Evolutionary conservation across 2,888 invertebrate species (phyloP).

Genomic region (Vanessa cardui): DNA sequence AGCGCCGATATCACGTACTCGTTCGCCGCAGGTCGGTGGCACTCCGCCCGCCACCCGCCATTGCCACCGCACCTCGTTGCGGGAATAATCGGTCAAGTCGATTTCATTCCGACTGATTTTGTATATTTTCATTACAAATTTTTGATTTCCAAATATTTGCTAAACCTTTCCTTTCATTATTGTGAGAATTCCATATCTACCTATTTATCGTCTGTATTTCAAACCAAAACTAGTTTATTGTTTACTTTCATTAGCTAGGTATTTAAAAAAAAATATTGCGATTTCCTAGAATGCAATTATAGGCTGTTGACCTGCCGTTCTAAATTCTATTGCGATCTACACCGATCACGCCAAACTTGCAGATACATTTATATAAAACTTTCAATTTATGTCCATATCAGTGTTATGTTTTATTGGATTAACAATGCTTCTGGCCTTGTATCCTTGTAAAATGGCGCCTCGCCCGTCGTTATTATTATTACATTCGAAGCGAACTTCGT

Average conservation of each 20-base stretch:
- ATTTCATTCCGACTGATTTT: constrained; percentile 51
- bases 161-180: constrained; percentile 9
- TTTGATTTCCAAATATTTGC: constrained; percentile 18
- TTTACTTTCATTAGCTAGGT: constrained; percentile 15
- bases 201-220: neutral
- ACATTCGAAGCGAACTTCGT: constrained; percentile 81
- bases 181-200: neutral
- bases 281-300: constrained; percentile 63
- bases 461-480: constrained; percentile 76
- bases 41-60: constrained; percentile 68
- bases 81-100: constrained; percentile 77
- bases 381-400: constrained; percentile 40
- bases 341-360: constrained; percentile 54
- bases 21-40: constrained; percentile 71
- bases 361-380: constrained; percentile 35
- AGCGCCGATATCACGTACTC: constrained; percentile 78
- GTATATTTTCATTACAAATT: constrained; percentile 32
- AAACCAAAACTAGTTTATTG: neutral
- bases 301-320: constrained; percentile 77
- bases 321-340: constrained; percentile 55
- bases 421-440: constrained; percentile 77
- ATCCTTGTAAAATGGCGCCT: constrained; percentile 82
- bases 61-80: constrained; percentile 71
- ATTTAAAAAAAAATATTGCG: constrained; percentile 9
- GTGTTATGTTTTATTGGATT: constrained; percentile 55